phyloP scores from a whole-genome alignment of 2,113 vertebrate genomes.

The Geococcyx californianus region DNA sequence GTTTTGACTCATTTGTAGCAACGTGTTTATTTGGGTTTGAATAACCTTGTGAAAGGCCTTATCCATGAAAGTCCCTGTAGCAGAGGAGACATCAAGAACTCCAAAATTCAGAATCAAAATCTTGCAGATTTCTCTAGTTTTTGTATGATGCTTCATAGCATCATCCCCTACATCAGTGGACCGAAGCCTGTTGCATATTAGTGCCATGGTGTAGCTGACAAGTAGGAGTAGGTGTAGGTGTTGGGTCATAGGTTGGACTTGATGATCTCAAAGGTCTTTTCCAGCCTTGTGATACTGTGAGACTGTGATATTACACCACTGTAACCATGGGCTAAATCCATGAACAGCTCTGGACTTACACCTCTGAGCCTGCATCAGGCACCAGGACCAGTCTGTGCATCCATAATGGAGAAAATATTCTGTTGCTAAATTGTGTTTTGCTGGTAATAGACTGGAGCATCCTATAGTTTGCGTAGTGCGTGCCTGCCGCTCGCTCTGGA shows the following conservation, averaged over 20 bases:
- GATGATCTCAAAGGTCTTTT: no score
- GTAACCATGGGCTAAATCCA: background rate
- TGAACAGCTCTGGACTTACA: background rate
- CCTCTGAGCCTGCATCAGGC: background rate
- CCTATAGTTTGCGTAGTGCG: fast-evolving
- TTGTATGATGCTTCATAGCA: background rate
- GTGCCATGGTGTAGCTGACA: no score
- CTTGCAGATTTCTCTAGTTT: background rate
- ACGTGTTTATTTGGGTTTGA: background rate
- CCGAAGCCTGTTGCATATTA: background rate
- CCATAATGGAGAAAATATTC: background rate
- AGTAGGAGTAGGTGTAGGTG: no score
- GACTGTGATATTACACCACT: no score
- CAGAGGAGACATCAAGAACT: background rate
- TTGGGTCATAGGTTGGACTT: no score
- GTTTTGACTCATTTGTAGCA: background rate
- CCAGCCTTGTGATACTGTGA: no score
- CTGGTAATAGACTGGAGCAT: background rate
- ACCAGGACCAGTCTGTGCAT: background rate
- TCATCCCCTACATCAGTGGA: background rate
- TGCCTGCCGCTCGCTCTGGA: background rate
- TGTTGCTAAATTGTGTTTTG: background rate
- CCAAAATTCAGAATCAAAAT: background rate
- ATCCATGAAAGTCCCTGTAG: background rate
- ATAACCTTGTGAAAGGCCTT: background rate